These are phyloP conservation scores for Drosophila bocqueti DNA, from an alignment of 1,140 invertebrate species.

Conservation along the genomic window DNA sequence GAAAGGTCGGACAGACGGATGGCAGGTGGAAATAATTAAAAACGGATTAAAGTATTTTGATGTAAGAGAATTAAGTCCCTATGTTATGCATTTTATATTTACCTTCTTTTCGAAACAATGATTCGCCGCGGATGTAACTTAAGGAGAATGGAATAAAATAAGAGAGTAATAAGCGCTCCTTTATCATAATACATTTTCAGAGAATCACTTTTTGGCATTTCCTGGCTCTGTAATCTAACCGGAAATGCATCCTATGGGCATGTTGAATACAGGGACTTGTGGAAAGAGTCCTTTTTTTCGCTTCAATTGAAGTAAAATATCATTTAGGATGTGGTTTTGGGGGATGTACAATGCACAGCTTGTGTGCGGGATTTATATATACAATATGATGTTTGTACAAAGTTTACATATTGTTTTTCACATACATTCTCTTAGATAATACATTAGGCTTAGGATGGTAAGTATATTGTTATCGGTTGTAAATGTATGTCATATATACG, in stretches of 20 bases:
- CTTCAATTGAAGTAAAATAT: too few species aligned
- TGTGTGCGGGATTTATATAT: too few species aligned
- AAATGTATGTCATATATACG: too few species aligned
- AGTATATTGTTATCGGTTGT: too few species aligned
- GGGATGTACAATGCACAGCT: too few species aligned
- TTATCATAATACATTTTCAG: slow-evolving; percentile 44
- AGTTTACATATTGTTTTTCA: too few species aligned
- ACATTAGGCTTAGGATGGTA: too few species aligned
- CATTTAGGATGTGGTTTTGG: too few species aligned
- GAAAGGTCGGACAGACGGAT: neutral
- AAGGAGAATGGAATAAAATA: slow-evolving; percentile 42
- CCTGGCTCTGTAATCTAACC: neutral
- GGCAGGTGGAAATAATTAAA: slow-evolving; percentile 23
- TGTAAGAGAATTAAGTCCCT: slow-evolving; percentile 53
- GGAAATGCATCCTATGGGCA: neutral
- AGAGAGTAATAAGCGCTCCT: slow-evolving; percentile 47
- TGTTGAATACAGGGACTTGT: neutral
- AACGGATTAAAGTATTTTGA: slow-evolving; percentile 53
- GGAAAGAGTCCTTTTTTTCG: too few species aligned
- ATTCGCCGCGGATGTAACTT: slow-evolving; percentile 47
- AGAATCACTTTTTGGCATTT: neutral
- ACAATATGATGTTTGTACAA: too few species aligned
- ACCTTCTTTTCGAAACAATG: slow-evolving; percentile 34
- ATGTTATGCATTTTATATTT: slow-evolving; percentile 61
- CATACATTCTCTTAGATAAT: too few species aligned